A percentile compares a stretch with the other conserved stretches of the same genome.
phyloP scores from a whole-genome alignment of 2,113 vertebrate genomes.

The Dasypus novemcinctus region DNA sequence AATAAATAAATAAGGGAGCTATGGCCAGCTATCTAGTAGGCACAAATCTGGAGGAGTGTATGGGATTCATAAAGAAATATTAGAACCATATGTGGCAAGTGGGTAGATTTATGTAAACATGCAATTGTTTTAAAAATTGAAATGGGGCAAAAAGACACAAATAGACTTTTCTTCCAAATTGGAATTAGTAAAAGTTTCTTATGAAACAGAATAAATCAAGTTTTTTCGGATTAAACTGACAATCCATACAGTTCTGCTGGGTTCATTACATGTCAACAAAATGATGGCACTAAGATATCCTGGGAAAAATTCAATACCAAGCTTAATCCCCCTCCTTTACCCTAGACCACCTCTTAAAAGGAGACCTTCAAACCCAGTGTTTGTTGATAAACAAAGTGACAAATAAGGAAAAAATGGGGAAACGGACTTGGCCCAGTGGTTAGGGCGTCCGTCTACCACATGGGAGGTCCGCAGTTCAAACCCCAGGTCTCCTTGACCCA shows the following conservation, averaged over 20 bases:
- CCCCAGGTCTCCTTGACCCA: too few relatives aligned
- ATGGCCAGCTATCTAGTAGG: slow-evolving; percentile 48
- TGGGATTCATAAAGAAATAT: slow-evolving; percentile 63
- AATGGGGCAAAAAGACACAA: slow-evolving; percentile 31
- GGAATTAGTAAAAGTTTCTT: slow-evolving; percentile 54
- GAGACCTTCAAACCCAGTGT: background rate
- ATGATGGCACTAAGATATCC: slow-evolving; percentile 45
- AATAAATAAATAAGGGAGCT: background rate
- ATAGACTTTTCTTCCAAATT: slow-evolving; percentile 19
- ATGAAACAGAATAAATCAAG: slow-evolving; percentile 65
- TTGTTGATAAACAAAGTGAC: background rate
- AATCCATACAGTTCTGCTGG: background rate
- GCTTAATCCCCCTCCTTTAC: background rate
- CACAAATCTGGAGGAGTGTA: slow-evolving; percentile 45
- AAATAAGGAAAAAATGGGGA: background rate
- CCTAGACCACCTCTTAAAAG: background rate
- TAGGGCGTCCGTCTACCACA: too few relatives aligned
- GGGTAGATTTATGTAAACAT: slow-evolving; percentile 56
- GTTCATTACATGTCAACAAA: slow-evolving; percentile 51
- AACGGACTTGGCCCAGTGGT: too few relatives aligned
- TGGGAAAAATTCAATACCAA: slow-evolving; percentile 21
- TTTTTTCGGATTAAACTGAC: slow-evolving; percentile 44
- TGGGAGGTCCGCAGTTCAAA: too few relatives aligned
- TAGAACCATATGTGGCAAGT: slow-evolving; percentile 63
- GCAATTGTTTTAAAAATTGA: slow-evolving; percentile 61